Evolutionary conservation across 1,140 invertebrate species (phyloP).

Genomic region (Bombus affinis): DNA sequence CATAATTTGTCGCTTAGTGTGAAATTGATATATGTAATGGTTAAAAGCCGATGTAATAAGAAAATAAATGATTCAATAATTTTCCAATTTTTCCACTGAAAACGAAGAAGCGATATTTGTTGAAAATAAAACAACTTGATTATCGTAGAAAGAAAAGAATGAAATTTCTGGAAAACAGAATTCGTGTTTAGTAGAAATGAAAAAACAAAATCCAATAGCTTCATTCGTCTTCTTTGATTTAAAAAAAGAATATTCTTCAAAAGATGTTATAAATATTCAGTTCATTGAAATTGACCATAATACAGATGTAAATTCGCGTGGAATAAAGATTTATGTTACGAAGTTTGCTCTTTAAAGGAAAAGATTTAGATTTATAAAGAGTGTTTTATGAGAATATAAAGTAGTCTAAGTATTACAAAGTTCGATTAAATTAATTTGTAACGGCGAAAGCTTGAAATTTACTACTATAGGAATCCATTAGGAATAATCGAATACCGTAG

Average conservation of each 20-base stretch:
- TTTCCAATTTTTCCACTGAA: no score
- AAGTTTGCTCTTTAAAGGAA: background rate
- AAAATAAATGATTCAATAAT: background rate
- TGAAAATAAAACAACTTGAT: no score
- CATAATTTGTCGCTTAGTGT: background rate
- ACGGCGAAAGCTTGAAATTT: background rate
- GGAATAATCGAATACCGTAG: constrained; percentile 34
- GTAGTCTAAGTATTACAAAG: no score
- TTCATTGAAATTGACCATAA: background rate
- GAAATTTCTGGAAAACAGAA: no score
- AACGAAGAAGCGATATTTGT: no score
- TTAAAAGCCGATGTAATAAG: background rate
- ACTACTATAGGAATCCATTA: constrained; percentile 20
- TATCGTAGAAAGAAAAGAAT: no score
- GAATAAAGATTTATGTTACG: background rate
- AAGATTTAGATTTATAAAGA: background rate
- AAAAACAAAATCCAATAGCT: no score
- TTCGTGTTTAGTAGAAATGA: no score
- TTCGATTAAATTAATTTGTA: constrained; percentile 17
- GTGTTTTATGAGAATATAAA: background rate
- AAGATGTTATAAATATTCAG: no score
- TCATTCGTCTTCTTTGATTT: no score
- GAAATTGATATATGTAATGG: background rate
- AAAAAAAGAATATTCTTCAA: no score
- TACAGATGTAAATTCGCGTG: no score